Base-by-base conservation (phyloP, 2,113 vertebrate genomes). In the Xiphophorus couchianus region DNA sequence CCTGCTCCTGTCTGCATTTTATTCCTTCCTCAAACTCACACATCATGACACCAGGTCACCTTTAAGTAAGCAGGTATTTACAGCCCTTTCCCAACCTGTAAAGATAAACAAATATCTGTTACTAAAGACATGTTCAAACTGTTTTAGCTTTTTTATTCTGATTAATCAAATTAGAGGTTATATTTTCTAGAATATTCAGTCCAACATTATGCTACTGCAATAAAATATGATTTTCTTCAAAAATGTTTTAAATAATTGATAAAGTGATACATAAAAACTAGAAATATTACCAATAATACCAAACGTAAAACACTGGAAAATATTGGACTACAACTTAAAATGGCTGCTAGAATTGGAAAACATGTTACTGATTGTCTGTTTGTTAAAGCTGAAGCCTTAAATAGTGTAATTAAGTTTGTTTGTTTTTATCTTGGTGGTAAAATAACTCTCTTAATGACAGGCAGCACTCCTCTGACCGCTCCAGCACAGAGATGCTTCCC, bases 401-500 rank as follows among this genome's bases (percentile, higher is more conserved):
- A 10, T 10, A n/a, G 51, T n/a, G 51, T 58, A 22, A 58, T 58
- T 58, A 58, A 42, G 39, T 14, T 42, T 54, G 12, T 62, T 13
- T 62, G 3, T 28, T 4, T 28, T 61, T 61, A 17, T 33, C n/a
- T 27, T 17, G 5, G 44, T 33, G 25, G 29, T 27, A 37, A 62
- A 31, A 31, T 54, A n/a, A 62, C 71, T 66, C 27, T 74, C 8
- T 27, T 73, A 96, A 96, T 69, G 93, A 96, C 37, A 92, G 94
- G 86, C 93, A 80, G 86, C 95, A 95, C 37, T 88, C 95, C 85
- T 96, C 93, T 10, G 96, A 97, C 79, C 85, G 68, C 42, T 94
- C 93, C 60, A 96, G 96, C 29, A 89, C 91, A 2, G 95, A 94
- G 85, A 94, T 90, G 61, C 92, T 96, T 65, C 96, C 96, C 27